Evolutionary conservation across 1,140 invertebrate species (phyloP).

Genomic region (Vollenhovia emeryi): DNA sequence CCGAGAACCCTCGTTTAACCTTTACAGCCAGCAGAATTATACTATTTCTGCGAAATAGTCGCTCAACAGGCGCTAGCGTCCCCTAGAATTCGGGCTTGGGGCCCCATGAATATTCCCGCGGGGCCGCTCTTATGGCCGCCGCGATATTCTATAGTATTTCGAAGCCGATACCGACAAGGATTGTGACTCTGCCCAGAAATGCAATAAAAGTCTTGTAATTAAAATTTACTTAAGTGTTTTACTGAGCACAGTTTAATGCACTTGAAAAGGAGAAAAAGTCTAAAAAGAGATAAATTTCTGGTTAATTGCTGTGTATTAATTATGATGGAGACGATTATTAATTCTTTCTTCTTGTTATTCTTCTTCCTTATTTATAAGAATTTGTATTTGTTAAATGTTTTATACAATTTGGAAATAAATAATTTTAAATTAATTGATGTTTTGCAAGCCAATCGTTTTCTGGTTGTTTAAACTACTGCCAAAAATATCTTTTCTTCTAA

Average conservation of each 20-base stretch:
- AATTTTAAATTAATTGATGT: too few species aligned
- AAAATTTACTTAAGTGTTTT: conserved; percentile 15
- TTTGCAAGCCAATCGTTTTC: too few species aligned
- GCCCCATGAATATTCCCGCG: conserved; percentile 35
- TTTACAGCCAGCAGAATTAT: conserved; percentile 62
- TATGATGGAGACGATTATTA: not conserved
- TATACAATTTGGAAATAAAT: not conserved
- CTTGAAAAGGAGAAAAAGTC: not conserved
- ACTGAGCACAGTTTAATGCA: not conserved
- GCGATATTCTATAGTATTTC: not conserved
- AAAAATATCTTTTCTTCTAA: conserved; percentile 18
- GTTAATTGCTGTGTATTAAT: not conserved
- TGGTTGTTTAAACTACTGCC: not conserved
- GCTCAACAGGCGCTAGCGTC: not conserved
- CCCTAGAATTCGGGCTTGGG: conserved; percentile 1
- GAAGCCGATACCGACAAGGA: not conserved
- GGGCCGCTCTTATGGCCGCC: conserved; percentile 39
- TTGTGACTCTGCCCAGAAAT: not conserved
- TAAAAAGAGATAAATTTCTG: not conserved
- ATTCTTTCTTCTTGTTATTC: not conserved
- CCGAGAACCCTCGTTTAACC: conserved; percentile 67
- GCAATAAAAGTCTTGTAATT: conserved; percentile 20
- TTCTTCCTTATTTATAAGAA: not conserved
- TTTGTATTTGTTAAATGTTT: not conserved
- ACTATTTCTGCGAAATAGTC: conserved; percentile 61